These are phyloP conservation scores for Sciaenops ocellatus DNA, from an alignment of 2,797 vertebrate species.

Conservation along the genomic window DNA sequence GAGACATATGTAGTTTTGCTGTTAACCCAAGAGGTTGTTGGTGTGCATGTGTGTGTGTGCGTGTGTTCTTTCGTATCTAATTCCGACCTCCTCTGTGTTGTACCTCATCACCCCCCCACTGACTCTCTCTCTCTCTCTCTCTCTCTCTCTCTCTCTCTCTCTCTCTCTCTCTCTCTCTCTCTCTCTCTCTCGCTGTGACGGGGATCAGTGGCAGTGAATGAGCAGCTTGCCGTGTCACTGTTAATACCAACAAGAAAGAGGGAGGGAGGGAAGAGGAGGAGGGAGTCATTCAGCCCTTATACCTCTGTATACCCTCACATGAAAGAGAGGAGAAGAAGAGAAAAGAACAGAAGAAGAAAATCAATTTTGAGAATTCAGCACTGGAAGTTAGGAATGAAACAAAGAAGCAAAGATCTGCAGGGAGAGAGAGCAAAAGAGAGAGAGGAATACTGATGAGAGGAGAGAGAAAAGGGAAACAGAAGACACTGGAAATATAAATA, in stretches of 20 bases:
- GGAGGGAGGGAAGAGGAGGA: constrained; percentile 32
- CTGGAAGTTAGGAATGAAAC: background rate
- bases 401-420: background rate
- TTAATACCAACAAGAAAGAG: constrained; percentile 55
- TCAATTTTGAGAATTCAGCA: constrained; percentile 16
- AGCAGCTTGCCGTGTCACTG: constrained; percentile 64
- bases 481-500: background rate
- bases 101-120: constrained; percentile 66
- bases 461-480: background rate
- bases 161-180: background rate
- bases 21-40: background rate
- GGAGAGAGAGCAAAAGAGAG: background rate
- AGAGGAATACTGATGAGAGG: background rate
- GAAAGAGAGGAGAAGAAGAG: background rate
- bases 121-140: constrained; percentile 45
- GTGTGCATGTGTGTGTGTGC: constrained; percentile 9
- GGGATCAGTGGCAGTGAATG: constrained; percentile 85
- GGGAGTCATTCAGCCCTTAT: constrained; percentile 34
- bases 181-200: constrained; percentile 59
- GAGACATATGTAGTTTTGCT: background rate
- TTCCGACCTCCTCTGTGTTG: constrained; percentile 59
- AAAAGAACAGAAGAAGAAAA: background rate
- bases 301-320: constrained; percentile 13
- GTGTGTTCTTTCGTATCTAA: constrained; percentile 56
- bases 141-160: too few relatives aligned